Evolutionary conservation across 2,888 invertebrate species (phyloP).

Genomic region (Harpalus rufipes): DNA sequence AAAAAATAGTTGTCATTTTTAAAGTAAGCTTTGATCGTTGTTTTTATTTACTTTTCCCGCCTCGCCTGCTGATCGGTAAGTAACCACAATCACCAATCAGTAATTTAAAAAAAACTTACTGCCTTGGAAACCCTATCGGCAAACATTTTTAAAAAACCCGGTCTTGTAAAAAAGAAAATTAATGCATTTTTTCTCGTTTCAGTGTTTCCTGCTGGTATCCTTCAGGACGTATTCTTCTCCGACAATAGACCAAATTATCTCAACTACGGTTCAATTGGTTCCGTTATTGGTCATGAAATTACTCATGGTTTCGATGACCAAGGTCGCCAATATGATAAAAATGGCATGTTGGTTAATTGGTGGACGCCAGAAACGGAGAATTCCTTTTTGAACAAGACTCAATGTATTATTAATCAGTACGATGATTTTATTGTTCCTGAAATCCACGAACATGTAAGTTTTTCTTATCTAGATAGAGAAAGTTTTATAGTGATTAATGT

Average conservation of each 20-base stretch:
- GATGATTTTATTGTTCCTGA: conserved; percentile 91
- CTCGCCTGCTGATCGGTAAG: too few species aligned
- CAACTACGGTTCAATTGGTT: conserved; percentile 95
- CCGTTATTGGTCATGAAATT: conserved; percentile 95
- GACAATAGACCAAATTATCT: conserved; percentile 93
- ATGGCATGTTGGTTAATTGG: conserved; percentile 92
- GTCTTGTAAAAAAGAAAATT: too few species aligned
- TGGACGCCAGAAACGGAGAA: conserved; percentile 92
- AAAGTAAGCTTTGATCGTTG: too few species aligned
- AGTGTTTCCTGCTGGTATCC: conserved; percentile 96
- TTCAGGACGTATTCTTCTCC: conserved; percentile 95
- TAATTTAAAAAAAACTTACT: too few species aligned
- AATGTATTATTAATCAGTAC: conserved; percentile 91
- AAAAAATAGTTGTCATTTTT: too few species aligned
- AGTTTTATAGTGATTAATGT: conserved; percentile 1
- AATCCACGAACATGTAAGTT: conserved; percentile 76
- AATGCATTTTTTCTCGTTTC: too few species aligned
- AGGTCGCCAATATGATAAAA: conserved; percentile 94
- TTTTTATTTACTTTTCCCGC: too few species aligned
- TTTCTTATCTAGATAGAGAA: not conserved
- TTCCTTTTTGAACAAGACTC: conserved; percentile 85
- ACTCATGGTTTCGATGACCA: conserved; percentile 94
- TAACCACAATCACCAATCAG: too few species aligned
- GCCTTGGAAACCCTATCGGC: too few species aligned
- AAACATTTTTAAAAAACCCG: too few species aligned